Evolutionary conservation across 2,888 invertebrate species (phyloP).

Genomic region (Drosophila aldrichi): DNA sequence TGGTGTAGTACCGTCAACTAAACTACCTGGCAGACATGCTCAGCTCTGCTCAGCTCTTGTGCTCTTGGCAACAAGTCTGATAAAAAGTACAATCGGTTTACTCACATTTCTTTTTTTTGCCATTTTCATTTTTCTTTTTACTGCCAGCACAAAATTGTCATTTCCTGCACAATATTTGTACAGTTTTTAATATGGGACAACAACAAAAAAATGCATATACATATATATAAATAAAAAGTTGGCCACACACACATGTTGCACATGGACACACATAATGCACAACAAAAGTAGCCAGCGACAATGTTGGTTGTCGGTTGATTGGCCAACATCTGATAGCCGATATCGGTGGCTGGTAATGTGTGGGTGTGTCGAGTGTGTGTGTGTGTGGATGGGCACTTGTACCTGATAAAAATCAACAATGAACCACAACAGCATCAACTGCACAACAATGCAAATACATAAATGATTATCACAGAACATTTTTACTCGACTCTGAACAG

Average conservation of each 20-base stretch:
- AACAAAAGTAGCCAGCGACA: constrained; percentile 29
- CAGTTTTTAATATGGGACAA: constrained; percentile 13
- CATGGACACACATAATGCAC: constrained; percentile 36
- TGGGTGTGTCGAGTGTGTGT: constrained; percentile 6
- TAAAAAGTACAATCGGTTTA: constrained; percentile 27
- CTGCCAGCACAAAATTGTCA: constrained; percentile 21
- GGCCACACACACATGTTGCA: constrained; percentile 25
- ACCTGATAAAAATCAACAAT: constrained; percentile 62
- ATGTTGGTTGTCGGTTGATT: constrained; percentile 30
- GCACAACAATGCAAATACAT: constrained; percentile 51
- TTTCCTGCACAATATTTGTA: constrained; percentile 27
- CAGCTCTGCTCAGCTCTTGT: constrained; percentile 21
- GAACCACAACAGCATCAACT: constrained; percentile 52
- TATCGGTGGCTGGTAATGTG: constrained; percentile 25
- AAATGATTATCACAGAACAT: constrained; percentile 50
- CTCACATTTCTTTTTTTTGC: not conserved
- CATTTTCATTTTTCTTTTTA: constrained; percentile 4
- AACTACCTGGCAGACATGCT: constrained; percentile 28
- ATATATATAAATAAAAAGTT: not conserved
- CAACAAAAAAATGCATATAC: constrained; percentile 1
- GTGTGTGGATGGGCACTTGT: constrained; percentile 28
- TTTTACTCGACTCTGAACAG: constrained; percentile 18
- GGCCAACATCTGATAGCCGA: constrained; percentile 47
- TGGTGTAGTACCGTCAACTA: constrained; percentile 25
- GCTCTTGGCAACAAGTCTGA: constrained; percentile 27